Evolutionary conservation across 2,888 invertebrate species (phyloP), one percentile per base, ranked within the genome.

Genomic region (Perizoma flavofasciatum): DNA sequence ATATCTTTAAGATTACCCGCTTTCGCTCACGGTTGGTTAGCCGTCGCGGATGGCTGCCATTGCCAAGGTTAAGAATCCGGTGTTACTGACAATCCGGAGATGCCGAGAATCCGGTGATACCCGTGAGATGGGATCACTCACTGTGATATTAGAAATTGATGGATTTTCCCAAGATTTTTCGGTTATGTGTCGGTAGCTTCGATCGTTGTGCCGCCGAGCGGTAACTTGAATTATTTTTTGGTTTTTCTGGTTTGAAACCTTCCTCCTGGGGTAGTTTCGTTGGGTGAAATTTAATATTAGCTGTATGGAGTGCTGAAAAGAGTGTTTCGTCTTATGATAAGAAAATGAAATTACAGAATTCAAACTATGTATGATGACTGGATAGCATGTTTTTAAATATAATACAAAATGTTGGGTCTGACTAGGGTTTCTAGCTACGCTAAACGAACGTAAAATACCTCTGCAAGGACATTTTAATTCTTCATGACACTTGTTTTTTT

Each of bases 111-210:
- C 44, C 44, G 40, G 9, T 46, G 50, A 55, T 58, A 55, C 11
- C 55, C 58, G 58, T 49, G 58, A 55, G 62, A 59, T 55, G 58
- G 51, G 58, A 35, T 40, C 58, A 51, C 49, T 59, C 40, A 55
- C 51, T 58, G 58, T 62, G 58, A 62, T 58, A 62, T 62, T 62
- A 55, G 45, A 62, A 50, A 62, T 55, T 58, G 62, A 62, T 58
- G 57, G 61, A 58, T 47, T 61, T 40, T n/a, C 61, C 22, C 44
- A 33, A 60, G 34, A 57, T 57, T 61, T 61, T 61, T 57, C 56
- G 61, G 56, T 43, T 58, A 58, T 58, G 53, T 49, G 35, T 34
- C 34, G 57, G 45, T 39, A 11, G n/a, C 4, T 39, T 11, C 39
- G 35, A 11, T 35, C 43, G 39, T 22, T 33, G 44, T 11, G 53